Evolutionary conservation across 2,888 invertebrate species (phyloP).

Genomic region (Trachelus iudaicus): DNA sequence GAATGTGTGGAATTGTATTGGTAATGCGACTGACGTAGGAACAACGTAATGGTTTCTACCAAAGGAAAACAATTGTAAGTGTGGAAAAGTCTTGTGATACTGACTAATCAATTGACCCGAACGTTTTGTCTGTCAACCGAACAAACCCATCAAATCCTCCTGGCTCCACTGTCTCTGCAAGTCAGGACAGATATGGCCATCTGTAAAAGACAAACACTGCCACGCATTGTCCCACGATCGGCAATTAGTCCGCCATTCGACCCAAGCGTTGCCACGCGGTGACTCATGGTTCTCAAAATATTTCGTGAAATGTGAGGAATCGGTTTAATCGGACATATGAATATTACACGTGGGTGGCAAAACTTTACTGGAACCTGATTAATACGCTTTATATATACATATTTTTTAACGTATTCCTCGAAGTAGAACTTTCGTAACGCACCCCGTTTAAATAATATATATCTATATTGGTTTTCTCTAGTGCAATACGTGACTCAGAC

Average conservation of each 20-base stretch:
- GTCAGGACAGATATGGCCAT: neutral
- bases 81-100: neutral
- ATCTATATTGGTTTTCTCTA: neutral
- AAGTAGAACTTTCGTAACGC: neutral
- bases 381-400: neutral
- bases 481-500: neutral
- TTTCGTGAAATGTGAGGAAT: neutral
- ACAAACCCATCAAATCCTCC: neutral
- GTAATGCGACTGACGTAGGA: neutral
- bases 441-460: neutral
- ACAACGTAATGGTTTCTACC: neutral
- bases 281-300: neutral
- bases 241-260: neutral
- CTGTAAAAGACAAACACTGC: slow-evolving; percentile 1
- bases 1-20: neutral
- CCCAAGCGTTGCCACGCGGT: neutral
- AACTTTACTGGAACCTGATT: neutral
- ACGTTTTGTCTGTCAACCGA: neutral
- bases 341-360: neutral
- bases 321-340: neutral
- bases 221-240: slow-evolving; percentile 3
- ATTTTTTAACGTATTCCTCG: neutral
- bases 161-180: neutral
- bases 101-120: neutral
- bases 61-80: neutral